Evolutionary conservation across 2,888 invertebrate species (phyloP).

Genomic region (Acanthacorydalis orientalis): DNA sequence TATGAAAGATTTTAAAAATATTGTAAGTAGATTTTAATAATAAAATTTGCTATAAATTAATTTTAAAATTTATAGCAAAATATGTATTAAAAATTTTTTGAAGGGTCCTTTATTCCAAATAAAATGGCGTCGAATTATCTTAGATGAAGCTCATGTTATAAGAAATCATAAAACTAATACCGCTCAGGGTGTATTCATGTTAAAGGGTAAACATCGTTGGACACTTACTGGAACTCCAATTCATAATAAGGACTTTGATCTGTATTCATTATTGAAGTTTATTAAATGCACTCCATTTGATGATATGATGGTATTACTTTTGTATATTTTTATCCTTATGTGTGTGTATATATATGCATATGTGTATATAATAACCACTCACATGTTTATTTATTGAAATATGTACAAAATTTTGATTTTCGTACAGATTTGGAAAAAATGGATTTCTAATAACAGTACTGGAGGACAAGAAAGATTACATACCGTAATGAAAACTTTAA

Average conservation of each 20-base stretch:
- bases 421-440: constrained; percentile 69
- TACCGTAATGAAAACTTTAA: constrained; percentile 65
- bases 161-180: constrained; percentile 72
- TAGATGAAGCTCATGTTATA: constrained; percentile 89
- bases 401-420: not conserved
- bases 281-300: constrained; percentile 77
- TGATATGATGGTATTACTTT: constrained; percentile 42
- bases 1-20: constrained; percentile 37
- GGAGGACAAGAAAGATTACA: constrained; percentile 69
- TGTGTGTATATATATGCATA: too few species aligned
- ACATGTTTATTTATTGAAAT: too few species aligned
- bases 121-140: constrained; percentile 69
- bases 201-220: constrained; percentile 54
- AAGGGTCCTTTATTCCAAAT: constrained; percentile 46
- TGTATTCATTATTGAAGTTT: constrained; percentile 68
- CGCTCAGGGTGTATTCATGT: constrained; percentile 48
- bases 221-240: constrained; percentile 89
- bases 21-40: constrained; percentile 17
- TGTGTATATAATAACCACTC: too few species aligned
- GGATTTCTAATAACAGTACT: constrained; percentile 71
- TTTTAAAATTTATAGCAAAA: not conserved
- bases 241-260: constrained; percentile 79
- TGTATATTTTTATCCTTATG: not conserved
- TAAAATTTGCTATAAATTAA: too few species aligned
- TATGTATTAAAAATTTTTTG: not conserved